Base-by-base conservation (phyloP, 2,113 vertebrate genomes). In the Gila orcuttii region DNA sequence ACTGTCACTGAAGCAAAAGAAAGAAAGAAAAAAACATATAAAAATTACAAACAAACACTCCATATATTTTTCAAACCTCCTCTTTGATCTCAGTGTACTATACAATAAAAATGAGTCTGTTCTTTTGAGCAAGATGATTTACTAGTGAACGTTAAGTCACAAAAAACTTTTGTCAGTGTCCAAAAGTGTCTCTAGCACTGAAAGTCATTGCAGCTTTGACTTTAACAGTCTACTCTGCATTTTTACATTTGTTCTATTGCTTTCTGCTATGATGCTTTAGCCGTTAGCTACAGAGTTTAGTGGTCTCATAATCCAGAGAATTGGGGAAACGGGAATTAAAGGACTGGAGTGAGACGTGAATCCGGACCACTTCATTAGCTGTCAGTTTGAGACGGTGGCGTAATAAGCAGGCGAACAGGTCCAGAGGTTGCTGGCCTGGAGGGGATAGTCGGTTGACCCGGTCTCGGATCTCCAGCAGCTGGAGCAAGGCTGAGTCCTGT, bases 221-320 rank as follows among this genome's bases (percentile, higher is more conserved):
- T 75, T 83, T 79, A 64, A 76, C 71, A 80, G 68, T 83, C 60
- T 84, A 23, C 13, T 82, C 25, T 76, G 78, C 82, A 68, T 75
- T 82, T 84, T 42, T 87, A 75, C 75, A 87, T 25, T 71, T 85
- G 21, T 59, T 79, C n/a, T 55, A 95, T 94, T 95, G 95, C 93
- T 92, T 92, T 92, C 91, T 55, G 55, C 6, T 77, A 33, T 50
- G 91, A 93, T 91, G 89, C 87, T 93, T 93, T 77, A 85, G 87
- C 91, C 88, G 96, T 97, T 99, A 99, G 95, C 97, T 99, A 95
- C 98, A 99, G 93, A 99, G 95, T 95, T 98, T 98, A 90, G 96
- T 97, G 90, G 97, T 98, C 94, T 98, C 97, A 31, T 99, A 97
- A 92, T 98, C 97, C 94, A 97, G 88, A 52, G 97, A 95, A 94